Percentiles rank a stretch among this genome's conserved stretches.
phyloP scores from a whole-genome alignment of 1,140 invertebrate species.

The Drosophila neocordata region DNA sequence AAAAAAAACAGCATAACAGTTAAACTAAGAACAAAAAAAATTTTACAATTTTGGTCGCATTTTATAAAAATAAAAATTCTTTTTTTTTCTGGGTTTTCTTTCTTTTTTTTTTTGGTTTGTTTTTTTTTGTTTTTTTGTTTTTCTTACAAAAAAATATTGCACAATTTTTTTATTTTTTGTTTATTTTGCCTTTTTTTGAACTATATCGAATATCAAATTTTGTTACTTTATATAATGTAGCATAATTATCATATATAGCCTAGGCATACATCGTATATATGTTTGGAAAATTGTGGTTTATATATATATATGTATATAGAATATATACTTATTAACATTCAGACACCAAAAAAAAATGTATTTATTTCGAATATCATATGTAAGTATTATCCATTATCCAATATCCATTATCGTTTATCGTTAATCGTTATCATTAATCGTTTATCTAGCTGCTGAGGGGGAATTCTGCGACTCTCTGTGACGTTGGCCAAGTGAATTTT shows the following conservation, averaged over 20 bases:
- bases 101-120: constrained; percentile 6
- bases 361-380: constrained; percentile 28
- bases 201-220: constrained; percentile 70
- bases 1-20: constrained; percentile 26
- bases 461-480: not conserved
- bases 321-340: constrained; percentile 56
- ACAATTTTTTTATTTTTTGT: constrained; percentile 46
- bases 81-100: constrained; percentile 18
- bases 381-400: constrained; percentile 22
- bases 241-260: constrained; percentile 50
- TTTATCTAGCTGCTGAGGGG: not conserved
- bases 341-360: constrained; percentile 73
- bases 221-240: constrained; percentile 48
- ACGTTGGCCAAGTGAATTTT: not conserved
- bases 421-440: constrained; percentile 25
- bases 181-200: constrained; percentile 40
- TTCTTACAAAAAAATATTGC: constrained; percentile 76
- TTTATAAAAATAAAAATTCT: constrained; percentile 79
- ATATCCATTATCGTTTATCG: constrained; percentile 12
- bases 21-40: constrained; percentile 33
- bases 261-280: constrained; percentile 26
- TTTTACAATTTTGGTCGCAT: constrained; percentile 62
- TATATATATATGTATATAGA: constrained; percentile 6
- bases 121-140: constrained; percentile 6
- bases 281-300: constrained; percentile 44